These are phyloP conservation scores for Neomicropteryx cornuta DNA, from an alignment of 1,140 invertebrate species.

Conservation along the genomic window DNA sequence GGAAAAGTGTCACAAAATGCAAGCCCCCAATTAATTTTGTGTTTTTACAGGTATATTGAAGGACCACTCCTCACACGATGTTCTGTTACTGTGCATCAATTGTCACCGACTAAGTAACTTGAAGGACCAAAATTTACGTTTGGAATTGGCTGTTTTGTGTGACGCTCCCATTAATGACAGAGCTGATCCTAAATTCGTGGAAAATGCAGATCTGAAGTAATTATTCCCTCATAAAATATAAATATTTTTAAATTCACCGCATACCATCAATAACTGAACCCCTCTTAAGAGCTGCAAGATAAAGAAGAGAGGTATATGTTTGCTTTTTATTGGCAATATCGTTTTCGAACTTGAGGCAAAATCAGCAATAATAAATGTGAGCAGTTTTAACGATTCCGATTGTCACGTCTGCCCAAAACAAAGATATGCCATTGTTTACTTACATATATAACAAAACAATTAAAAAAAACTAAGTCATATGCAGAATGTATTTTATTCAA, in stretches of 20 bases:
- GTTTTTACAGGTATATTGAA: slow-evolving; percentile 55
- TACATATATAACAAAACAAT: too few species aligned
- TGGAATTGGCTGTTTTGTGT: slow-evolving; percentile 48
- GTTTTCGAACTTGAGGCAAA: background rate
- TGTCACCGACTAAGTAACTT: slow-evolving; percentile 68
- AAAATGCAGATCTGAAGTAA: slow-evolving; percentile 22
- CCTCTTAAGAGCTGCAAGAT: background rate
- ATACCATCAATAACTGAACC: slow-evolving; percentile 5
- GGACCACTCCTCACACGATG: slow-evolving; percentile 74
- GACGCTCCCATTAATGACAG: slow-evolving; percentile 44
- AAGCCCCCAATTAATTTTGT: slow-evolving; percentile 8
- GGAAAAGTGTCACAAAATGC: background rate
- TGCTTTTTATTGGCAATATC: background rate
- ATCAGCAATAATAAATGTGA: too few species aligned
- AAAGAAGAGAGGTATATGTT: background rate
- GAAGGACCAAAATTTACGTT: slow-evolving; percentile 51
- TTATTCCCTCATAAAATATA: slow-evolving; percentile 3
- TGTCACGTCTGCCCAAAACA: too few species aligned
- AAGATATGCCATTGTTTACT: too few species aligned
- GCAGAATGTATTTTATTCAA: too few species aligned
- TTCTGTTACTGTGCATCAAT: slow-evolving; percentile 58
- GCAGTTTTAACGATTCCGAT: too few species aligned
- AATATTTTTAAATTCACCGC: background rate
- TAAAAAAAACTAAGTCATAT: too few species aligned
- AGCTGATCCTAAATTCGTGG: slow-evolving; percentile 10